A percentile compares a stretch with the other conserved stretches of the same genome.
Evolutionary conservation across 1,140 invertebrate genomes (phyloP).

Genomic region (Drosophila serrata): DNA sequence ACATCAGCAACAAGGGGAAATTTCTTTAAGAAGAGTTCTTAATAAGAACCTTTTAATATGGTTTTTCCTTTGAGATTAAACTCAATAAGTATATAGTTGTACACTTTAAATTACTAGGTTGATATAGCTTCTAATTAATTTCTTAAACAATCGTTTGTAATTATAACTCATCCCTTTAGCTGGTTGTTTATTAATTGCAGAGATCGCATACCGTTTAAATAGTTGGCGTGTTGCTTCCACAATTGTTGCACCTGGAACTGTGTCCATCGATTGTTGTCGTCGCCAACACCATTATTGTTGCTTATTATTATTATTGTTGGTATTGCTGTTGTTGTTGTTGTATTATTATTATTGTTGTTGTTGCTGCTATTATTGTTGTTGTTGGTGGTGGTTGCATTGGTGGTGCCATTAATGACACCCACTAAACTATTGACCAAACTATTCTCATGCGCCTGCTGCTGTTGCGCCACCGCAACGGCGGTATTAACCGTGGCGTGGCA

Average conservation of each 20-base stretch:
- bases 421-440: slow-evolving; percentile 78
- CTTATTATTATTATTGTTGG: slow-evolving; percentile 45
- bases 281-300: slow-evolving; percentile 43
- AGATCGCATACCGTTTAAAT: slow-evolving; percentile 81
- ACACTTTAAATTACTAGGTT: slow-evolving; percentile 4
- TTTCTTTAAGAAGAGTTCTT: no score
- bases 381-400: slow-evolving; percentile 29
- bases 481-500: slow-evolving; percentile 65
- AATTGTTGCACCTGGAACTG: slow-evolving; percentile 85
- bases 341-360: slow-evolving; percentile 51
- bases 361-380: slow-evolving; percentile 52
- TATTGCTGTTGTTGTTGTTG: slow-evolving; percentile 43
- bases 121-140: background rate
- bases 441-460: slow-evolving; percentile 74
- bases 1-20: no score
- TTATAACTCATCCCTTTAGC: background rate
- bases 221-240: slow-evolving; percentile 85
- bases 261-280: slow-evolving; percentile 84
- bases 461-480: slow-evolving; percentile 59
- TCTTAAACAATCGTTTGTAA: background rate
- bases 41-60: no score
- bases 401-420: slow-evolving; percentile 69
- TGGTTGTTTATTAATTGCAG: slow-evolving; percentile 1
- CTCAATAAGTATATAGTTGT: no score
- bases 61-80: no score